Evolutionary conservation across 2,797 vertebrate species (phyloP), one percentile per base, ranked within the genome.

Genomic region (Tragopan temminckii): DNA sequence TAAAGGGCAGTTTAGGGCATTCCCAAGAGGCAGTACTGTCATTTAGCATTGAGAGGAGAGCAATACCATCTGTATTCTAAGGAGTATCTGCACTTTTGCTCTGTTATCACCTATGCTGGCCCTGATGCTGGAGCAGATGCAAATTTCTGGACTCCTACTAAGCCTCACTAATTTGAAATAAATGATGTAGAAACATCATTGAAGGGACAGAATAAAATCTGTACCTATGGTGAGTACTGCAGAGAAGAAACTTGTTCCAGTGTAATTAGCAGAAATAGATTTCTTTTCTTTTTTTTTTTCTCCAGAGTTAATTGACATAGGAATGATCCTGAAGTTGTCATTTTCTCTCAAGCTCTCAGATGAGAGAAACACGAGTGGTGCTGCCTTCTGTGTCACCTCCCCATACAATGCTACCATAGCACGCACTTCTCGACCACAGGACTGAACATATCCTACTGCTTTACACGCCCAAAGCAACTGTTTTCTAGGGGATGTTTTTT

Each of bases 141-240:
- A 82, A 77, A 90, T 75, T 68, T 62, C 66, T 78, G 55, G 58
- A 76, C 40, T 55, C 79, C 81, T 72, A 55, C 55, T 69, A 69
- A 68, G 59, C 42, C 66, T 79, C 86, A 16, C 42, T 95, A 83
- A 89, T 83, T 85, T 85, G 72, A 88, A 90, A 90, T 80, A 87
- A 82, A 83, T 55, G 11, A 79, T 76, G 59, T 59, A 92, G 83
- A 80, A 95, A 59, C 16, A 85, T 21, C 43, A 85, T 14, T 79
- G 79, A 85, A 94, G 66, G 40, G 78, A 59, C 50, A 80, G 53
- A 93, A 63, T 3, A 66, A 83, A 82, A 78, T 36, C 45, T 87
- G 81, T 1, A 8, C 11, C 74, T 85, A 35, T 23, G 42, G 13
- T 45, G 19, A 40, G 3, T 20, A 35, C 24, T 23, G 75, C 12